Evolutionary conservation across 2,797 vertebrate species (phyloP).

Genomic region (Spinibarbus caldwelli): DNA sequence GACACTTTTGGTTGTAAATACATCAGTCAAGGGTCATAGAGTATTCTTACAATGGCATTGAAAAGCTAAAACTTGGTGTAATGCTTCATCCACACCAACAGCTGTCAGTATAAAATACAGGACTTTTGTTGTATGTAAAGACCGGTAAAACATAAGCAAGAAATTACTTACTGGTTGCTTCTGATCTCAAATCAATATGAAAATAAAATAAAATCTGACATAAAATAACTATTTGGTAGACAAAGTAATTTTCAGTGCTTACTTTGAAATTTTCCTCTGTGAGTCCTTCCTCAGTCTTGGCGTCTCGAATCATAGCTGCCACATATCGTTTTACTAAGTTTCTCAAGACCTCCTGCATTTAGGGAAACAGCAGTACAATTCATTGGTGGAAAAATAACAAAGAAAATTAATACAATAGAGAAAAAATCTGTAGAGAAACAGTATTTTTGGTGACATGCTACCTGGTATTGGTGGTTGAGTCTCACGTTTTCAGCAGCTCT

Average conservation of each 20-base stretch:
- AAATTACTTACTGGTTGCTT: neutral
- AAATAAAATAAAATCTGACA: neutral
- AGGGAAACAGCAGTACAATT: neutral
- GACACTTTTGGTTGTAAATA: neutral
- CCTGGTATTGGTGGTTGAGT: conserved; percentile 94
- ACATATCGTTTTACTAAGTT: conserved; percentile 96
- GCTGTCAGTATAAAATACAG: neutral
- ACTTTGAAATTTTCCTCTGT: conserved; percentile 99
- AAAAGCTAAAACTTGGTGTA: too few species aligned
- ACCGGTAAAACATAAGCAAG: neutral
- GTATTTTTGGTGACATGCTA: conserved; percentile 60
- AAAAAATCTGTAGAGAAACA: neutral
- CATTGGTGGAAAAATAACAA: neutral
- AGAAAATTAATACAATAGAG: neutral
- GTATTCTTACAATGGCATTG: too few species aligned
- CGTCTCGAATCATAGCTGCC: conserved; percentile 96
- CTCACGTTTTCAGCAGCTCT: conserved; percentile 91
- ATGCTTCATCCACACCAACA: too few species aligned
- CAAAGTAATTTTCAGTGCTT: conserved; percentile 9
- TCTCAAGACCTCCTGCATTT: conserved; percentile 88
- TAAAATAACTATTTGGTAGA: neutral
- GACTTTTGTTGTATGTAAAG: neutral
- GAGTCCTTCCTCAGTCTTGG: conserved; percentile 92
- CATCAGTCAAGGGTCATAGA: too few species aligned
- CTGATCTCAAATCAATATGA: neutral